Evolutionary conservation across 2,888 invertebrate species (phyloP), one percentile per base, ranked within the genome.

Genomic region (Mystacides longicornis): DNA sequence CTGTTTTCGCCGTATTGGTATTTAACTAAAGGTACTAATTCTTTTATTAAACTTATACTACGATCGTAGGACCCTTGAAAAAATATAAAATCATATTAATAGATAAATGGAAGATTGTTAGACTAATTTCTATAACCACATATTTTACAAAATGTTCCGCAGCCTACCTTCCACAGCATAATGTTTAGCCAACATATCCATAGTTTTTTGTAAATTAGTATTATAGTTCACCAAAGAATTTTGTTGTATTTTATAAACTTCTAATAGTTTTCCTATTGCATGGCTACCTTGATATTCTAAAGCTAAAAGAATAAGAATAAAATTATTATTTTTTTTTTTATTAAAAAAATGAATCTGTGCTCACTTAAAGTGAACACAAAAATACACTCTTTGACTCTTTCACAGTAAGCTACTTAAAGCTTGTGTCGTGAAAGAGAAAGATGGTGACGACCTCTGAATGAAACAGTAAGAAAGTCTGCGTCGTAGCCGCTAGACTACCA

Each of bases 1-100:
- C 52, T 45, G n/a, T 31, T 45, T n/a, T 52, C 49, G n/a, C 56
- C 56, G 20, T 45, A 56, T n/a, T 56, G 56, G 18, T 20, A 7
- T 50, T 18, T 49, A 18, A 50, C 33, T 5, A 27, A 21, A 11
- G 5, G 3, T 16, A 56, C 11, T 9, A 31, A 23, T 33, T 20
- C 27, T 14, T 46, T 16, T 21, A 52, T 14, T 5, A 56, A 22
- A 19, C 20, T 3, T 1, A 46, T 20, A 46, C 42, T 45, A 11
- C 23, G 9, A 7, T 52, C 52, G 9, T 31, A 48, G n/a, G 27
- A 19, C 19, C 49, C 55, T 55, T n/a, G n/a, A n/a, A n/a, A 22
- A 18, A 1, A 49, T 7, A 19, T 20, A 50, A n/a, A 49, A 23
- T 16, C 2, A n/a, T 18, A 50, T 23, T 14, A 9, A 5, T 27